Conservation (phyloP, 1,140 invertebrate species). For the Camponotus floridanus region DNA sequence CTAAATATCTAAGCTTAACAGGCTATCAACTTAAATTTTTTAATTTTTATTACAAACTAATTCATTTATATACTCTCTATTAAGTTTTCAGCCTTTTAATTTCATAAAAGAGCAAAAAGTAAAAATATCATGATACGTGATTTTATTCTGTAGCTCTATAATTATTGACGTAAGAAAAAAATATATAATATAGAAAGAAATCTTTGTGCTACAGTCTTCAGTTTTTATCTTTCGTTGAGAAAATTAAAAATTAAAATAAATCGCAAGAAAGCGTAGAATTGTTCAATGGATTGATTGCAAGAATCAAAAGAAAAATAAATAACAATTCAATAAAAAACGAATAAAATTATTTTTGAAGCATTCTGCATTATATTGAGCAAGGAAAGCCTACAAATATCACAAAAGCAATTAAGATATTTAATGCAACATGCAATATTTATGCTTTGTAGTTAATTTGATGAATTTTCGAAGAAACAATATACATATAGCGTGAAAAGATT, state of each 20-base stretch:
- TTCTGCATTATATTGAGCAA: not conserved
- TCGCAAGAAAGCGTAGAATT: not conserved
- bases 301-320: not conserved
- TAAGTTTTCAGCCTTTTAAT: constrained; percentile 42
- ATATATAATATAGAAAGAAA: not conserved
- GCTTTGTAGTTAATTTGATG: not conserved
- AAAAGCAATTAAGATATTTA: constrained; percentile 17
- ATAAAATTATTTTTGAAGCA: constrained; percentile 3
- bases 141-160: not conserved
- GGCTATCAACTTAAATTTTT: constrained; percentile 26
- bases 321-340: not conserved
- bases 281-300: not conserved
- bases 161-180: not conserved
- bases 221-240: not conserved
- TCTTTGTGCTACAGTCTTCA: not conserved
- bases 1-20: constrained; percentile 37
- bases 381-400: not conserved
- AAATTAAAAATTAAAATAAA: constrained; percentile 10
- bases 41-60: constrained; percentile 34
- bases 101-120: not conserved
- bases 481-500: not conserved
- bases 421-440: not conserved
- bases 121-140: not conserved
- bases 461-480: constrained; percentile 8
- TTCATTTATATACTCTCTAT: constrained; percentile 19